Conservation (phyloP, 2,888 invertebrate genomes). For the Alcis repandata region DNA sequence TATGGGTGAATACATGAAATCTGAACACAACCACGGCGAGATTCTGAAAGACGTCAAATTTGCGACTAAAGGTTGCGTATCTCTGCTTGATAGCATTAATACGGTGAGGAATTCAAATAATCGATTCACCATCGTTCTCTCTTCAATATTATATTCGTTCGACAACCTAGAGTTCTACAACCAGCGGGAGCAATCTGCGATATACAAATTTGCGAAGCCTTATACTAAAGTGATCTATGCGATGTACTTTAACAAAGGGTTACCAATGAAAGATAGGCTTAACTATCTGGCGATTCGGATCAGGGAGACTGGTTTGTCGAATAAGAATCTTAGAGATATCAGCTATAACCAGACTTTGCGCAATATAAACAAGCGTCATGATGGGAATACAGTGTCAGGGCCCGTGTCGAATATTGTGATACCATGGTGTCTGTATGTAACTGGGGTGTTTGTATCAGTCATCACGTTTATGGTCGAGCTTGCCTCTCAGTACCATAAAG, state of each 20-base stretch:
- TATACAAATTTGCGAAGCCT: slow-evolving; percentile 53
- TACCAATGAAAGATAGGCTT: slow-evolving; percentile 57
- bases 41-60: slow-evolving; percentile 4
- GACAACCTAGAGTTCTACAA: slow-evolving; percentile 55
- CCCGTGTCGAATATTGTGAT: slow-evolving; percentile 44
- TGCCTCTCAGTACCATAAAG: slow-evolving; percentile 27
- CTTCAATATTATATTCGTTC: slow-evolving; percentile 54
- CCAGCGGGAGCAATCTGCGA: slow-evolving; percentile 47
- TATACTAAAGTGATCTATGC: slow-evolving; percentile 61
- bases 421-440: slow-evolving; percentile 59
- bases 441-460: slow-evolving; percentile 52
- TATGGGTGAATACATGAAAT: slow-evolving; percentile 44
- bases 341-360: neutral
- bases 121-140: slow-evolving; percentile 56
- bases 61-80: slow-evolving; percentile 40
- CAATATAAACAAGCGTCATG: slow-evolving; percentile 45
- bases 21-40: slow-evolving; percentile 27
- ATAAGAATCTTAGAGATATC: slow-evolving; percentile 31
- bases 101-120: slow-evolving; percentile 55
- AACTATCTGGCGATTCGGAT: slow-evolving; percentile 52
- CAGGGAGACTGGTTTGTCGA: slow-evolving; percentile 62
- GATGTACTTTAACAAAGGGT: slow-evolving; percentile 69
- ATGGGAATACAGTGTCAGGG: slow-evolving; percentile 34
- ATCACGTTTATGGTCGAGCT: slow-evolving; percentile 52
- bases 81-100: slow-evolving; percentile 53